Conservation (phyloP, 2,797 vertebrate genomes). For the Phataginus tetradactyla region DNA sequence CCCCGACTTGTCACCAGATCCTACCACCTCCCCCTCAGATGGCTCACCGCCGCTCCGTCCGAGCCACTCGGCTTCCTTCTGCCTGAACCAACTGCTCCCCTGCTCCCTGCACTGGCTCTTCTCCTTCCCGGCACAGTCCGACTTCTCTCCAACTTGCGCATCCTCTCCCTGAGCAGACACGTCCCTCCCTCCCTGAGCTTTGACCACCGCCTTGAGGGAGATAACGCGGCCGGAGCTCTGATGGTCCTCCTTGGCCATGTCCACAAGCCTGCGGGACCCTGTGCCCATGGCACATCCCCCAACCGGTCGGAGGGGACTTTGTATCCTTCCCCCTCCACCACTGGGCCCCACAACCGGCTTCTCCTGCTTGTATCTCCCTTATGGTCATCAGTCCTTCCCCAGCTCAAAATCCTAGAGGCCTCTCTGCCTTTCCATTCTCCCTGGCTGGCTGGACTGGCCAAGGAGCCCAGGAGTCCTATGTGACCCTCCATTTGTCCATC, state of each 20-base stretch:
- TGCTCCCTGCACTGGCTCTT: neutral
- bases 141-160: neutral
- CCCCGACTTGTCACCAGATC: neutral
- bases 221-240: neutral
- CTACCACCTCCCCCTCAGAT: neutral
- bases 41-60: neutral
- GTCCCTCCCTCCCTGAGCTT: neutral
- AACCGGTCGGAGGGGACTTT: neutral
- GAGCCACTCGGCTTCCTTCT: neutral
- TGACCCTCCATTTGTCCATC: neutral
- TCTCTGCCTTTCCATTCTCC: neutral
- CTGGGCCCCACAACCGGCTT: fast-evolving
- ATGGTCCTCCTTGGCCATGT: too few species aligned
- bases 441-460: neutral
- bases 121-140: neutral
- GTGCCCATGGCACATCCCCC: neutral
- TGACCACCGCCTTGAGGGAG: neutral
- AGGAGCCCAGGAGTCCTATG: neutral
- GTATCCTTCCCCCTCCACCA: too few species aligned
- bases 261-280: neutral
- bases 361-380: neutral
- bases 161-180: neutral
- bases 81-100: neutral
- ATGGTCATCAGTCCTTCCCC: neutral
- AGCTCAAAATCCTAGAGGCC: neutral